Conservation (phyloP, 2,113 vertebrate genomes). For the Pseudois nayaur region DNA sequence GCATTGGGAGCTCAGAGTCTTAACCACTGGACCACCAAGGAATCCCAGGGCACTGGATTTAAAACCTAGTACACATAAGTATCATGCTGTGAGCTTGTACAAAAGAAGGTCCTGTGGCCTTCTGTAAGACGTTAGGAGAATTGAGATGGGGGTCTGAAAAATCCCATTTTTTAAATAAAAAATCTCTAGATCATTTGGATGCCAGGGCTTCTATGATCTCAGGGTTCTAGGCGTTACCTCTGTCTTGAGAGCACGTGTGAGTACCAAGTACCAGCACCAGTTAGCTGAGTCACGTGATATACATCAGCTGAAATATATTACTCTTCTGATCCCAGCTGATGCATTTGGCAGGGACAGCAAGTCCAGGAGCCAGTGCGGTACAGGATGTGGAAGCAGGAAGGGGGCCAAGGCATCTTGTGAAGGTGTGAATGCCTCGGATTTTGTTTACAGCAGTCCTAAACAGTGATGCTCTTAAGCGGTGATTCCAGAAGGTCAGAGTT, state of each 20-base stretch:
- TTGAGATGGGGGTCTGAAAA: neutral
- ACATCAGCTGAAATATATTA: conserved; percentile 26
- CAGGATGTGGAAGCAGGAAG: neutral
- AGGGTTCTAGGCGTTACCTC: neutral
- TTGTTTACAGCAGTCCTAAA: neutral
- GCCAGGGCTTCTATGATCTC: neutral
- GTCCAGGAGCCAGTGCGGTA: neutral
- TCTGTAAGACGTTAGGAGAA: neutral
- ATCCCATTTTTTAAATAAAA: neutral
- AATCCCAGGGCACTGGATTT: neutral
- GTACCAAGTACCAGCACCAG: neutral
- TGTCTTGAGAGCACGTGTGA: neutral
- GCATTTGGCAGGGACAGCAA: neutral
- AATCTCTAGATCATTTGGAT: neutral
- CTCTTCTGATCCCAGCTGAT: neutral
- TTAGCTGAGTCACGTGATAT: neutral
- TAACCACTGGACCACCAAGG: neutral
- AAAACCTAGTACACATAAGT: neutral
- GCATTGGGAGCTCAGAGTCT: neutral
- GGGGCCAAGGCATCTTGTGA: neutral
- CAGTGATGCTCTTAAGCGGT: neutral
- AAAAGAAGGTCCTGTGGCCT: neutral
- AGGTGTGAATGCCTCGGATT: neutral
- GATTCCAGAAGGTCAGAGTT: neutral
- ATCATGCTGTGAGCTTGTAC: neutral